These are phyloP conservation scores for Plumapathes pennacea DNA, from an alignment of 92 coral and sea anemone genomes.

Conservation along the genomic window DNA sequence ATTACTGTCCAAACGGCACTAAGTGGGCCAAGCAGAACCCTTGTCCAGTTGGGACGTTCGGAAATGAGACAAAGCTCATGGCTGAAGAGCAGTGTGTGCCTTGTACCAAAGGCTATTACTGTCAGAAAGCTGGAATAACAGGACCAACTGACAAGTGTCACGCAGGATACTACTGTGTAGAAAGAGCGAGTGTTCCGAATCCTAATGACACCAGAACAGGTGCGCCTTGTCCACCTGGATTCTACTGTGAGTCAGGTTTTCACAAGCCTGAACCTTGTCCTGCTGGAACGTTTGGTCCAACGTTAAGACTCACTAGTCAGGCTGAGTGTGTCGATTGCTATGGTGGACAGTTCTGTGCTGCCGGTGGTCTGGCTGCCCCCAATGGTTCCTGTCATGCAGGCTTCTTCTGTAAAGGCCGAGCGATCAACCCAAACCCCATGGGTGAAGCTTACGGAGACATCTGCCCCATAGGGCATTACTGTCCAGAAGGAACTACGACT, in stretches of 20 bases:
- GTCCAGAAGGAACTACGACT: slow-evolving; percentile 80
- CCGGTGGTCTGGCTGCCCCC: slow-evolving; percentile 77
- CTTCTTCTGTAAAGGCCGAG: slow-evolving; percentile 80
- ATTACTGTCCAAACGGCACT: slow-evolving; percentile 85
- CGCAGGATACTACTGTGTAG: slow-evolving; percentile 93
- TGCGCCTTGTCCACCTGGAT: slow-evolving; percentile 91
- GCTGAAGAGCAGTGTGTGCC: slow-evolving; percentile 65
- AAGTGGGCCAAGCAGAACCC: slow-evolving; percentile 76
- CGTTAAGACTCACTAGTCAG: slow-evolving; percentile 47
- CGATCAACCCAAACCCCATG: slow-evolving; percentile 80
- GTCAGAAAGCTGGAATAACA: slow-evolving; percentile 79
- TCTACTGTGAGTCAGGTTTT: slow-evolving; percentile 71
- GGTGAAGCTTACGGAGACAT: slow-evolving; percentile 72
- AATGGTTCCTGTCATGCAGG: slow-evolving; percentile 92
- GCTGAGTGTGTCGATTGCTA: slow-evolving; percentile 85
- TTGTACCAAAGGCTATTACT: slow-evolving; percentile 83
- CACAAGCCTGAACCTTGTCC: slow-evolving; percentile 87
- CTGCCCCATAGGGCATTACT: slow-evolving; percentile 85
- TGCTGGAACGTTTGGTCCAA: slow-evolving; percentile 86
- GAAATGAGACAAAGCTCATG: slow-evolving; percentile 71
- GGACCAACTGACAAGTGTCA: slow-evolving; percentile 77
- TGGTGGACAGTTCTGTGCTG: slow-evolving; percentile 85
- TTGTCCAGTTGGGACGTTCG: slow-evolving; percentile 93
- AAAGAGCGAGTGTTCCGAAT: slow-evolving; percentile 79
- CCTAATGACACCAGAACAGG: slow-evolving; percentile 84